These are phyloP conservation scores for Drosophila prostipennis DNA, from an alignment of 2,888 invertebrate species.

Conservation along the genomic window DNA sequence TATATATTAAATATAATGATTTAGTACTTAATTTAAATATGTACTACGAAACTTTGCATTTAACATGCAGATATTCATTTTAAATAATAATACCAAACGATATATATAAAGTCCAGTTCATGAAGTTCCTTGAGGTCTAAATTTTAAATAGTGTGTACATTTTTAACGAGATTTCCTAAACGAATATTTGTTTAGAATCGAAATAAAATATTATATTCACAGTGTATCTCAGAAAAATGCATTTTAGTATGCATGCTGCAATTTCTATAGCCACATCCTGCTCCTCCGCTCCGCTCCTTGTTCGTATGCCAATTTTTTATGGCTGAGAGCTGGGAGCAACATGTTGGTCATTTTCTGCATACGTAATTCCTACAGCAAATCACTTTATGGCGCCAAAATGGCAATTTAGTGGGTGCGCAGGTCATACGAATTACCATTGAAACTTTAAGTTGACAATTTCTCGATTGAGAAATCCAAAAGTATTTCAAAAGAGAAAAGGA, in stretches of 20 bases:
- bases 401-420: slow-evolving; percentile 22
- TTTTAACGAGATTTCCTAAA: no score
- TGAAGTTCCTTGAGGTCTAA: neutral
- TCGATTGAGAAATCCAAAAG: no score
- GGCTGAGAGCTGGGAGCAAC: slow-evolving; percentile 34
- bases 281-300: slow-evolving; percentile 5
- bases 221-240: slow-evolving; percentile 30
- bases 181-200: no score
- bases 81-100: no score
- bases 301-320: slow-evolving; percentile 40
- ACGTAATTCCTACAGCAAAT: slow-evolving; percentile 42
- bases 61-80: no score
- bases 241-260: slow-evolving; percentile 54
- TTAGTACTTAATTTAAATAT: no score
- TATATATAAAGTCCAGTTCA: no score
- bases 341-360: slow-evolving; percentile 53
- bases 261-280: slow-evolving; percentile 34
- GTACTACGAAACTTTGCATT: no score
- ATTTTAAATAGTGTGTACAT: no score
- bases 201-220: no score
- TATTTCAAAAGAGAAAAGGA: no score
- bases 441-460: neutral
- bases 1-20: no score
- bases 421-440: slow-evolving; percentile 2
- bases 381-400: slow-evolving; percentile 43